These are phyloP conservation scores for Oxygymnocypris stewartii DNA, from an alignment of 2,113 vertebrate genomes.

Conservation along the genomic window DNA sequence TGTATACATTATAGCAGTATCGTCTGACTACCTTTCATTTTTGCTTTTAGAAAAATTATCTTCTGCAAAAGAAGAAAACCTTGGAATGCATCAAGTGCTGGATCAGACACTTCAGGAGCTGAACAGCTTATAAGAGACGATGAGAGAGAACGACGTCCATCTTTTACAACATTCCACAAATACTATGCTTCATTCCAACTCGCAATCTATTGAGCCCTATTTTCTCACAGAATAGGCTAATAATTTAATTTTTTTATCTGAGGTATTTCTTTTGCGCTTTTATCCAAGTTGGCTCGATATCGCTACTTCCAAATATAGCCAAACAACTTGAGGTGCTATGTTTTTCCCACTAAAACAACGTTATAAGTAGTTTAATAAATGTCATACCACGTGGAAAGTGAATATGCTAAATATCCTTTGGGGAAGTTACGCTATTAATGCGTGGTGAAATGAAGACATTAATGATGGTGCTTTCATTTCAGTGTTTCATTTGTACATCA, in stretches of 20 bases:
- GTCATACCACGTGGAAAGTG: neutral
- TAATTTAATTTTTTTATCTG: constrained; percentile 69
- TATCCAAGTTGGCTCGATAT: constrained; percentile 46
- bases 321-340: neutral
- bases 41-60: constrained; percentile 84
- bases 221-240: constrained; percentile 52
- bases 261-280: constrained; percentile 52
- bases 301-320: constrained; percentile 31
- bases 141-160: constrained; percentile 34
- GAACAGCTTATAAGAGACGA: constrained; percentile 87
- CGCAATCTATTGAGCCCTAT: constrained; percentile 66
- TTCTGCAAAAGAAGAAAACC: constrained; percentile 89
- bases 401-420: neutral
- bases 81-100: constrained; percentile 90
- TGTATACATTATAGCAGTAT: neutral
- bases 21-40: constrained; percentile 3
- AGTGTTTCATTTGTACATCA: neutral
- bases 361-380: neutral
- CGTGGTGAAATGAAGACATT: neutral
- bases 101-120: constrained; percentile 94
- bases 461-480: neutral
- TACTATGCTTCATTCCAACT: constrained; percentile 69
- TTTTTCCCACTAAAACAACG: neutral
- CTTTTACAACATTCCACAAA: constrained; percentile 69
- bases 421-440: neutral